Evolutionary conservation across 2,797 vertebrate species (phyloP), one percentile per base, ranked within the genome.

Genomic region (Typhlichthys eigenmanni): DNA sequence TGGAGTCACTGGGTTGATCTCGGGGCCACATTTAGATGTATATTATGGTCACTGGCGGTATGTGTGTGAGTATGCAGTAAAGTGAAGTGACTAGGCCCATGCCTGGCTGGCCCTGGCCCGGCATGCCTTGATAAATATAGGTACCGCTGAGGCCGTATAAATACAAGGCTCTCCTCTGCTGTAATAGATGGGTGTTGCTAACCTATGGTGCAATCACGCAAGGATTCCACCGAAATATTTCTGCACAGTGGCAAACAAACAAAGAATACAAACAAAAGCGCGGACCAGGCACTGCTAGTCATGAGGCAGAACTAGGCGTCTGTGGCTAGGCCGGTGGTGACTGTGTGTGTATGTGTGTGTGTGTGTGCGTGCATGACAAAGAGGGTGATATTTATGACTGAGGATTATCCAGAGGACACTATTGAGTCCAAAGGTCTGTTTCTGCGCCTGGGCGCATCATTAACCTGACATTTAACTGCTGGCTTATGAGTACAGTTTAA

Each of bases 81-180:
- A 88, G 83, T 66, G 45, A 52, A 76, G 76, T 62, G 61, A 12
- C 73, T 46, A 72, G 84, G 81, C 76, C 86, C 51, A 72, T 62
- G 85, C 80, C 68, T 76, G 84, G 85, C 82, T 76, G 84, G 86
- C 82, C 84, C 73, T 3, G 50, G 74, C 66, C 24, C 76, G 82
- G 88, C 92, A 93, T 93, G 88, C 79, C 79, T 89, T 74, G 92
- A 92, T 94, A 95, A 96, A 95, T 93, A 94, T 96, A 95, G 93
- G 83, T 66, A 80, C 91, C 88, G 89, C 92, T 86, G 90, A 94
- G 92, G 93, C 88, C 82, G 77, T 85, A 83, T 95, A 96, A 96
- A 95, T 95, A 94, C 83, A 94, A 92, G 92, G 74, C 92, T 93
- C 80, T 52, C 83, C 93, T 92, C 14, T 69, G 85, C 91, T 89